Evolutionary conservation across 2,113 vertebrate species (phyloP), one percentile per base, ranked within the genome.

Genomic region (Puffinus mauretanicus): DNA sequence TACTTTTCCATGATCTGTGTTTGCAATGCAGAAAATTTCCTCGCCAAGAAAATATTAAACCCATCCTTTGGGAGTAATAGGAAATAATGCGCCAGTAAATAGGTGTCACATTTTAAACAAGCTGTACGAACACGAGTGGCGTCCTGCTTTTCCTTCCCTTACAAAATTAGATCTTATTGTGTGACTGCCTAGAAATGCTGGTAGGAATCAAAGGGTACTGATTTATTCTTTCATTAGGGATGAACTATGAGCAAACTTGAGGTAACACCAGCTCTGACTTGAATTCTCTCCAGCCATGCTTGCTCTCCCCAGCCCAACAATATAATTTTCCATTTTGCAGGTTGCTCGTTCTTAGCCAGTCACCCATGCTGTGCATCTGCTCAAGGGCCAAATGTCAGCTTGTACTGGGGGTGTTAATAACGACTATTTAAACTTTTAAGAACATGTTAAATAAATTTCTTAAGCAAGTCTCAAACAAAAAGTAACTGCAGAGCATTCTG

Each of bases 321-420:
- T 75, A 36, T 58, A 95, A 96, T 83, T 96, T 89, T 55, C 30
- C 32, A 2, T 94, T 49, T 40, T 32, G 73, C 86, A 90, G 87
- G 86, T 71, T 96, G 75, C 93, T 86, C 60, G 11, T 96, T 94
- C 92, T 96, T 94, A 82, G 92, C 86, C 87, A 46, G 77, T 52
- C 62, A 26, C 79, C 80, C 92, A 46, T 75, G 94, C 97, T 96
- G 97, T 38, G 91, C 75, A 44, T 94, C 93, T 84, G 77, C 96
- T 96, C 70, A 19, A 61, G 85, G 85, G 85, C 89, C 94, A 97
- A 97, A 97, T 92, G 92, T 95, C 94, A 95, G 64, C 87, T 91
- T 67, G 65, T 42, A 42, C 94, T 24, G 87, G 84, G 96, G 94
- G 83, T 95, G 94, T 97, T 97, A 93, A 97, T 98, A 96, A 96